A percentile compares a stretch with the other conserved stretches of the same genome.
Evolutionary conservation across 35 echinoderm and acorn worm genomes (phyloP).

Genomic region (Amphiura filiformis): DNA sequence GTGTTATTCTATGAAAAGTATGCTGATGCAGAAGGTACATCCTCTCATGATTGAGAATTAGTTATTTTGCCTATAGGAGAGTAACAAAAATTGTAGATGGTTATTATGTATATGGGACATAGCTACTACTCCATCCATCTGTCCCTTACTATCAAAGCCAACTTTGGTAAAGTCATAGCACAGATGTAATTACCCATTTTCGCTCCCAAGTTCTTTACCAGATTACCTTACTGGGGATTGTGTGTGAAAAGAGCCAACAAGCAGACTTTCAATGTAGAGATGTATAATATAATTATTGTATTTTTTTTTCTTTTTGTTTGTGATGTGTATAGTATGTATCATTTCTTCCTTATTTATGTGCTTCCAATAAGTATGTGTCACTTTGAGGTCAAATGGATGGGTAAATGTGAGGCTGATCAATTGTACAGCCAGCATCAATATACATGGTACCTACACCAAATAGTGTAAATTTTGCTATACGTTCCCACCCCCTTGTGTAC

Average conservation of each 20-base stretch:
- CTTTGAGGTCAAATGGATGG: not conserved
- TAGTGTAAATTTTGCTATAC: not conserved
- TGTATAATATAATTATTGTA: not conserved
- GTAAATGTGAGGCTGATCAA: too few species aligned
- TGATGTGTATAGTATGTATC: not conserved
- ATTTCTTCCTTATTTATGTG: not conserved
- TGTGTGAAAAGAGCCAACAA: not conserved
- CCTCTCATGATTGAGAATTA: too few species aligned
- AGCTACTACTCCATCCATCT: not conserved
- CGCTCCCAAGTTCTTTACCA: not conserved
- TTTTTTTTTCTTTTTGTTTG: not conserved
- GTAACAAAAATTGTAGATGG: too few species aligned
- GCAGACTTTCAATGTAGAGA: not conserved
- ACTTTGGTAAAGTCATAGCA: too few species aligned
- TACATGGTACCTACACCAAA: not conserved
- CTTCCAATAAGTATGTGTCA: not conserved
- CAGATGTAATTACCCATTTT: too few species aligned
- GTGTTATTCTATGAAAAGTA: too few species aligned
- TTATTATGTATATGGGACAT: not conserved
- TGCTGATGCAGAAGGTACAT: too few species aligned
- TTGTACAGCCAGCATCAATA: not conserved
- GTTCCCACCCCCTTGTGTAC: not conserved
- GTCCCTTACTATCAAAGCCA: not conserved
- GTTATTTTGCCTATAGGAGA: too few species aligned
- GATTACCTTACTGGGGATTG: not conserved